These are phyloP conservation scores for Bombus affinis DNA, from an alignment of 1,140 invertebrate genomes.

Conservation along the genomic window DNA sequence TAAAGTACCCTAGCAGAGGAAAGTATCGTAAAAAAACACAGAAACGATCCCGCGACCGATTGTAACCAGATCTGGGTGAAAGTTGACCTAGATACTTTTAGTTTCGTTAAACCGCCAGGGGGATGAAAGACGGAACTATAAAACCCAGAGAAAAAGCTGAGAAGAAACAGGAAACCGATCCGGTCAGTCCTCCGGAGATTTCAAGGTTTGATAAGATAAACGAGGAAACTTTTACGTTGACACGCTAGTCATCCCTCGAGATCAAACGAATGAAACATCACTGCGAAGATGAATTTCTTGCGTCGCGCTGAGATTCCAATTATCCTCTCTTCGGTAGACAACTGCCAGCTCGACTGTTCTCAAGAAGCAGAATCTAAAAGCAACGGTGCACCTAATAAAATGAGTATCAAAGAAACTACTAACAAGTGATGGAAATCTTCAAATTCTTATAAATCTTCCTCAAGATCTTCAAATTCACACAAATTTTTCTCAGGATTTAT, in stretches of 20 bases:
- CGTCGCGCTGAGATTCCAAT: neutral
- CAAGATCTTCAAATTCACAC: too few species aligned
- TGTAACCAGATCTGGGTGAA: neutral
- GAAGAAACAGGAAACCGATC: constrained; percentile 54
- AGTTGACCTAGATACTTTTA: constrained; percentile 48
- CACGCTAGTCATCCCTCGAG: constrained; percentile 44
- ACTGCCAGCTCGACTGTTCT: neutral
- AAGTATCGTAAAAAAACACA: neutral
- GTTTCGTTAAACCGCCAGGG: constrained; percentile 36
- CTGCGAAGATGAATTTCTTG: neutral
- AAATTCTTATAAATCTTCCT: too few species aligned
- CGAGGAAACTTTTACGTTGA: constrained; percentile 56
- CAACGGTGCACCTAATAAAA: neutral
- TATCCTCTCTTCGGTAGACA: neutral
- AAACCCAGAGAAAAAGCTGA: constrained; percentile 13
- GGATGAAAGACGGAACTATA: neutral
- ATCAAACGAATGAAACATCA: constrained; percentile 30
- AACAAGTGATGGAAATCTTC: neutral
- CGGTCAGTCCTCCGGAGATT: constrained; percentile 39
- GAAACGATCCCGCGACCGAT: neutral
- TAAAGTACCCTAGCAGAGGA: neutral
- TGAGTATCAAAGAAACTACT: neutral
- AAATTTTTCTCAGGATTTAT: neutral
- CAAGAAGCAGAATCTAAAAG: neutral
- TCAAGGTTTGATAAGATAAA: constrained; percentile 49